Percentiles rank a stretch among this genome's conserved stretches.
phyloP scores from a whole-genome alignment of 35 echinoderm and acorn worm species.

The Ophioderma brevispina region DNA sequence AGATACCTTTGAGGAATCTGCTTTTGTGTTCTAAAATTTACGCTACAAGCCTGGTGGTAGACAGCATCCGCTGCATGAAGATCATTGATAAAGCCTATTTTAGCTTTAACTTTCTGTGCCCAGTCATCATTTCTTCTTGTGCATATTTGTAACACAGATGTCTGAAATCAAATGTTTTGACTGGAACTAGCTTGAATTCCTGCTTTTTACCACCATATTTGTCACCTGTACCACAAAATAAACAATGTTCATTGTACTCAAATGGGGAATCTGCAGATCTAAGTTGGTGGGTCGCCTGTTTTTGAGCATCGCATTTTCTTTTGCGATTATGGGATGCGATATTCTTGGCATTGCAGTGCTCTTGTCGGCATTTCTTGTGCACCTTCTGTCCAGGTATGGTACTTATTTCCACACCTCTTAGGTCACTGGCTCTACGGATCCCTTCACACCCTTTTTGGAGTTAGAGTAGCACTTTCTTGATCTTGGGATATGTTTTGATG shows the following conservation, averaged over 20 bases:
- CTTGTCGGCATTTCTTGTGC: constrained; percentile 17
- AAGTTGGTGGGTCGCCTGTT: not conserved
- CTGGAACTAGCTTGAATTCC: constrained; percentile 3
- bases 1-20: constrained; percentile 21
- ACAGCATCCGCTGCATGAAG: not conserved
- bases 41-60: too few relatives aligned
- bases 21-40: too few relatives aligned
- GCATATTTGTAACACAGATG: constrained; percentile 23
- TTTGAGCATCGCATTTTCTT: not conserved
- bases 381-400: constrained; percentile 24
- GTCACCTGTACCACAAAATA: constrained; percentile 9
- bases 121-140: constrained; percentile 3
- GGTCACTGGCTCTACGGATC: constrained; percentile 15
- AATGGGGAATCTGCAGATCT: constrained; percentile 1
- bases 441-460: constrained; percentile 23
- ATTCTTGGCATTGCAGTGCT: not conserved
- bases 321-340: not conserved
- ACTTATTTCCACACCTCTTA: not conserved
- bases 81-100: not conserved
- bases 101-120: constrained; percentile 23
- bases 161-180: constrained; percentile 37
- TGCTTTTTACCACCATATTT: constrained; percentile 17
- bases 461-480: constrained; percentile 12
- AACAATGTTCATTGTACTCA: constrained; percentile 14
- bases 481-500: not conserved